Evolutionary conservation across 2,113 vertebrate species (phyloP).

Genomic region (Prunella fulvescens): DNA sequence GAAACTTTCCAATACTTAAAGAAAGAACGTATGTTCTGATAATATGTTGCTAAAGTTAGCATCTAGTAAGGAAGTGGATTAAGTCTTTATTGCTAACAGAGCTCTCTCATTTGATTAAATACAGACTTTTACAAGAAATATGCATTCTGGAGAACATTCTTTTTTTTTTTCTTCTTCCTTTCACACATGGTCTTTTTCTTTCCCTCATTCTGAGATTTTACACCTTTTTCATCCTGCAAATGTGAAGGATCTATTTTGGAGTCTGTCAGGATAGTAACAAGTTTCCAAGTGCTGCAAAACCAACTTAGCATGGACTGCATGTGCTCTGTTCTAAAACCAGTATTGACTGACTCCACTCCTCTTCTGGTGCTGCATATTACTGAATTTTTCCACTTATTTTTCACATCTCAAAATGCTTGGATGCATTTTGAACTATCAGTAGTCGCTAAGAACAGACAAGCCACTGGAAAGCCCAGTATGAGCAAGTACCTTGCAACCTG

Average conservation of each 20-base stretch:
- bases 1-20: neutral
- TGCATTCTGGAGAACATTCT: neutral
- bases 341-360: neutral
- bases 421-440: neutral
- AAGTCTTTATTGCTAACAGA: neutral
- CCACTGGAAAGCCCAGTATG: neutral
- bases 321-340: neutral
- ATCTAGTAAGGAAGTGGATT: neutral
- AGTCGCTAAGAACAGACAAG: neutral
- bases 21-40: neutral
- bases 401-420: neutral
- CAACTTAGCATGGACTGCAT: neutral
- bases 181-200: neutral
- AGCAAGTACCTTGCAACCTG: neutral
- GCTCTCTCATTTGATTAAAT: neutral
- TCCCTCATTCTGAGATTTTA: neutral
- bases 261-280: neutral
- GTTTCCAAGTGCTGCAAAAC: neutral
- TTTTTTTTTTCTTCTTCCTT: neutral
- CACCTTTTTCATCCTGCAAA: neutral
- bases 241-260: neutral
- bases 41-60: neutral
- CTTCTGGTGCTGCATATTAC: neutral
- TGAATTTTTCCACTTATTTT: neutral
- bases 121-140: neutral